Percentiles rank a stretch among this genome's conserved stretches.
These are phyloP conservation scores for Pygoscelis adeliae DNA, from an alignment of 2,113 vertebrate species.

Conservation along the genomic window DNA sequence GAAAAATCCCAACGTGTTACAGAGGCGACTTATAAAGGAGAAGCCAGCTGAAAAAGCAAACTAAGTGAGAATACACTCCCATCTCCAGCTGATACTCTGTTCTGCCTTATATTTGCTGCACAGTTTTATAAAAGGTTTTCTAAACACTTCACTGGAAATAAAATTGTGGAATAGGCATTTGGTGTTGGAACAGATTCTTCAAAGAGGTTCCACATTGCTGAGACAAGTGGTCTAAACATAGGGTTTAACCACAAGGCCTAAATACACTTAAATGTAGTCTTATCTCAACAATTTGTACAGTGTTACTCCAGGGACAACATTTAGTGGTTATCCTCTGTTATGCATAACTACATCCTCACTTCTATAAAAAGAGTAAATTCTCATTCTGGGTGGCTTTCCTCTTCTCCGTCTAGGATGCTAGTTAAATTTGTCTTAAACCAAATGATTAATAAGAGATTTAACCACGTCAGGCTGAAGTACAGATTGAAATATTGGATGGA, in stretches of 20 bases:
- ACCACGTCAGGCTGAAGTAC: not conserved
- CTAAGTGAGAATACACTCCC: not conserved
- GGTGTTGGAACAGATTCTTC: not conserved
- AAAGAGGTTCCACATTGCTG: not conserved
- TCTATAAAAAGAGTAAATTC: not conserved
- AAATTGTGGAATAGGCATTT: not conserved
- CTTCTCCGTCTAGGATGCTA: not conserved
- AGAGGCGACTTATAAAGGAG: not conserved
- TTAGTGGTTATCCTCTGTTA: not conserved
- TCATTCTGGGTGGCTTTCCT: not conserved
- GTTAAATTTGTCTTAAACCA: not conserved
- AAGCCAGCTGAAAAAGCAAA: not conserved
- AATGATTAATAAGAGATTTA: slow-evolving; percentile 12
- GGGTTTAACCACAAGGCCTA: not conserved
- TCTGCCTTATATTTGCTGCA: not conserved
- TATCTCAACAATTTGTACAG: not conserved
- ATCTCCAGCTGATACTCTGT: not conserved
- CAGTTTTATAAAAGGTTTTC: not conserved
- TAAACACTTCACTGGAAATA: not conserved
- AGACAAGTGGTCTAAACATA: not conserved
- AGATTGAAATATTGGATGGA: not conserved
- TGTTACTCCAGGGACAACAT: not conserved
- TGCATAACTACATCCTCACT: not conserved
- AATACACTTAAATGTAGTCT: not conserved
- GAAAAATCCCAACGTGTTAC: not conserved